phyloP scores from a whole-genome alignment of 2,888 invertebrate species.

The Ecliptopera silaceata region DNA sequence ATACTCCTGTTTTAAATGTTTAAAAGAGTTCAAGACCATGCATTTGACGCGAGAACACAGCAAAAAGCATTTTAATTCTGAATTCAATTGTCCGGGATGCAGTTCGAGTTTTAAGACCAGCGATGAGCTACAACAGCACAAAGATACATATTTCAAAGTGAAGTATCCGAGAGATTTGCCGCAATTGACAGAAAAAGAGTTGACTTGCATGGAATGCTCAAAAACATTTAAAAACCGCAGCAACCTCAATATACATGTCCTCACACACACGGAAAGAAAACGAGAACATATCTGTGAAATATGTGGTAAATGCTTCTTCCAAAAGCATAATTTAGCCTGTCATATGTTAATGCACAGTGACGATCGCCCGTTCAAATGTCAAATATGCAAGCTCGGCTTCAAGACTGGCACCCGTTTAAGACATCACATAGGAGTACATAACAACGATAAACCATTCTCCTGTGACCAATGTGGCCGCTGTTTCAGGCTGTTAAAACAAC shows the following conservation, averaged over 20 bases:
- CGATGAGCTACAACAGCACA: conserved; percentile 53
- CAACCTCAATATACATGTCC: conserved; percentile 69
- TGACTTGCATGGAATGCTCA: conserved; percentile 56
- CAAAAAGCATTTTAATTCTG: conserved; percentile 42
- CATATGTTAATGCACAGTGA: conserved; percentile 62
- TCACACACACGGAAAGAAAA: conserved; percentile 80
- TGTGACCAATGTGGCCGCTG: conserved; percentile 58
- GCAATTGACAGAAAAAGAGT: neutral
- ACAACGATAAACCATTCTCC: conserved; percentile 51
- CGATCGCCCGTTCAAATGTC: conserved; percentile 58
- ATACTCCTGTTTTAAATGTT: conserved; percentile 66
- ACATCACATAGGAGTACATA: conserved; percentile 57
- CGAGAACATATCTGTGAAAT: conserved; percentile 63
- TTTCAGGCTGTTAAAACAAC: conserved; percentile 53
- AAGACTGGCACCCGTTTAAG: conserved; percentile 45
- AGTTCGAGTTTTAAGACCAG: conserved; percentile 48
- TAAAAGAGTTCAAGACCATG: conserved; percentile 45
- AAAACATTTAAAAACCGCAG: conserved; percentile 56
- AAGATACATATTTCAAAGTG: conserved; percentile 45
- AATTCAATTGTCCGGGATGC: conserved; percentile 59
- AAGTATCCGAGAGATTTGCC: conserved; percentile 41
- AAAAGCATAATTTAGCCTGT: conserved; percentile 49
- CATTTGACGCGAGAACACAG: conserved; percentile 46
- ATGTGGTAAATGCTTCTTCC: conserved; percentile 62
- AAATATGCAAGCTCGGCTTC: conserved; percentile 63